Evolutionary conservation across 2,113 vertebrate genomes (phyloP), one percentile per base, ranked within the genome.

Genomic region (Xerus inauris): DNA sequence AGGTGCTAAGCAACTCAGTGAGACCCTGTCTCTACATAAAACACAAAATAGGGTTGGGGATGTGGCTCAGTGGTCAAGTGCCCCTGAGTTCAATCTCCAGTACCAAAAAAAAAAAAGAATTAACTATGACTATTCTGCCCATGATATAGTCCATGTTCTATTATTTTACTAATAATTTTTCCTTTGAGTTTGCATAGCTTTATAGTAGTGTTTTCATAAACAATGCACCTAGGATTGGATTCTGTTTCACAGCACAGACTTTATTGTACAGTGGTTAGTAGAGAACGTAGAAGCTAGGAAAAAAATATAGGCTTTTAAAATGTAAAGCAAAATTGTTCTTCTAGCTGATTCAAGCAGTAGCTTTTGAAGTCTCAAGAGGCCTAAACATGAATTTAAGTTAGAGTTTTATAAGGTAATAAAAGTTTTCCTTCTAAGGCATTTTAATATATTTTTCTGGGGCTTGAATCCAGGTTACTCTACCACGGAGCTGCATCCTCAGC

Each of bases 371-470:
- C 28, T 84, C 47, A 88, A 80, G 57, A 91, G 54, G 28, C 64
- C 71, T 30, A 96, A 82, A 69, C 65, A 54, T 64, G 26, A 85
- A 84, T 75, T 87, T 88, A 75, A 89, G 28, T 65, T 92, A 82
- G 24, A 84, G 54, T 84, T 93, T 93, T 93, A 79, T 47, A 80
- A 87, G 75, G 35, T 75, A 92, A 73, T 51, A 51, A 13, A 51
- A 13, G 26, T 71, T 86, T 13, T 90, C 40, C 51, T 94, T 38
- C 76, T 81, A 93, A 14, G 38, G 10, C 9, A 87, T 92, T 94
- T 94, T 94, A 76, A 91, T 77, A 72, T 86, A 76, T 67, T 89
- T 94, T 95, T 88, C 51, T 81, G 54, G 54, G 54, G 54, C 20
- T 24, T 51, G 14, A 51, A 51, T 14, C 49, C 49, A 57, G 54